Conservation (phyloP, 2,113 vertebrate genomes). For the Ciconia maguari region DNA sequence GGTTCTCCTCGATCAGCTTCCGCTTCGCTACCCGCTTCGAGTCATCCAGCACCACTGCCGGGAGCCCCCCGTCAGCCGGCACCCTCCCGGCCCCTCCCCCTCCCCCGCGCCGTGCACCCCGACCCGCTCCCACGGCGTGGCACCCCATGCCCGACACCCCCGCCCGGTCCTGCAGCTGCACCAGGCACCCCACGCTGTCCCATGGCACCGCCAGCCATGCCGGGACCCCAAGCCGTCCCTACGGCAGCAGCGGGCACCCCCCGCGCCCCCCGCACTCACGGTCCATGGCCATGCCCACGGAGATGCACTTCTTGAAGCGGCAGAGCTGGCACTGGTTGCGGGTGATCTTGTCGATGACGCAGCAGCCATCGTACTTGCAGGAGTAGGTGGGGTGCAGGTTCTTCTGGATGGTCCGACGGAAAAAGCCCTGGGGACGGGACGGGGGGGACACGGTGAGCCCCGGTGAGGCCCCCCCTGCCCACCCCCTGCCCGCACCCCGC, state of each 20-base stretch:
- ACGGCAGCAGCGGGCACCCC: neutral
- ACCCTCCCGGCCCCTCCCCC: neutral
- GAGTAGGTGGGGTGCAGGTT: constrained; percentile 93
- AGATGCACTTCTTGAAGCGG: constrained; percentile 96
- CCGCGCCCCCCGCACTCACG: constrained; percentile 60
- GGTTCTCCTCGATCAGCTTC: constrained; percentile 96
- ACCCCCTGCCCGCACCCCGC: rapidly evolving
- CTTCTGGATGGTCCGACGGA: constrained; percentile 97
- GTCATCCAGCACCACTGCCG: constrained; percentile 93
- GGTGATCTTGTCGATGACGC: constrained; percentile 97
- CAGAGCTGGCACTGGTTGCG: constrained; percentile 98
- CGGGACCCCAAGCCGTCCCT: neutral
- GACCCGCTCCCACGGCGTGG: rapidly evolving
- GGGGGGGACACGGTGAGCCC: neutral
- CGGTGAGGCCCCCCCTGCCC: neutral
- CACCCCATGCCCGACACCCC: neutral
- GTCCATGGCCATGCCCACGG: constrained; percentile 87
- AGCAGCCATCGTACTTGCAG: constrained; percentile 96
- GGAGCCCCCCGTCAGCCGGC: neutral
- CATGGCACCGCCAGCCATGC: neutral
- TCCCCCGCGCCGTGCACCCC: too few relatives aligned
- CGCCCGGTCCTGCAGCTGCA: neutral
- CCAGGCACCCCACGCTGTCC: neutral
- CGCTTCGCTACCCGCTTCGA: constrained; percentile 94
- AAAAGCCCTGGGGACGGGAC: constrained; percentile 83